These are phyloP conservation scores for Carabus problematicus DNA, from an alignment of 2,888 invertebrate species.

Conservation along the genomic window DNA sequence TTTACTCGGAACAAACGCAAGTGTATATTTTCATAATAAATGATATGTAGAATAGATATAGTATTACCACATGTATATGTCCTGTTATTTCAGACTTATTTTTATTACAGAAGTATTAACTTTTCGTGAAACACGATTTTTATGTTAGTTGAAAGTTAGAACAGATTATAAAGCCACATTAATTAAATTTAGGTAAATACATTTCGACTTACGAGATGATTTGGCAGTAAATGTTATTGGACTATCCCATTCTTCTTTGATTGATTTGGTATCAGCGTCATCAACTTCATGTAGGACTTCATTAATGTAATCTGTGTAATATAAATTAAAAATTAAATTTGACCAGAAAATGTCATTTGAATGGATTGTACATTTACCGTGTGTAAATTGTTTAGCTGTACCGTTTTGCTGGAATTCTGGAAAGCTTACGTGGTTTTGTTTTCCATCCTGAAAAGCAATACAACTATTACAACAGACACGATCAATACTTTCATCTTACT, in stretches of 20 bases:
- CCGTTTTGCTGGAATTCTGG: slow-evolving; percentile 91
- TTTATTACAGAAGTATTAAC: too few relatives aligned
- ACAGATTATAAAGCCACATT: too few relatives aligned
- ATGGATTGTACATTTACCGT: slow-evolving; percentile 66
- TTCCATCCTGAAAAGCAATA: slow-evolving; percentile 72
- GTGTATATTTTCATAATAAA: too few relatives aligned
- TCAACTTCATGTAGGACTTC: slow-evolving; percentile 78
- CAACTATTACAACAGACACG: slow-evolving; percentile 1
- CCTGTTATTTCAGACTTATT: too few relatives aligned
- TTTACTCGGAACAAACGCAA: too few relatives aligned
- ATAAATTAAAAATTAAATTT: neutral
- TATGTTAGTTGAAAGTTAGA: too few relatives aligned
- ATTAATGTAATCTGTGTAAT: slow-evolving; percentile 81
- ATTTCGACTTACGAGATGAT: slow-evolving; percentile 77
- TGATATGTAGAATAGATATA: too few relatives aligned
- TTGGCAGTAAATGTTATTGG: slow-evolving; percentile 91
- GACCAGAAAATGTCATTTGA: neutral
- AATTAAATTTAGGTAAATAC: too few relatives aligned
- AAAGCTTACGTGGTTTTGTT: slow-evolving; percentile 87
- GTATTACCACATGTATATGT: too few relatives aligned
- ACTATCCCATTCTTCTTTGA: slow-evolving; percentile 80
- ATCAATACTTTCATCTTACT: neutral
- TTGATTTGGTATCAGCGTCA: slow-evolving; percentile 65
- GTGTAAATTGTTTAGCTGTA: slow-evolving; percentile 85
- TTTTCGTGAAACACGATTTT: too few relatives aligned